phyloP scores from a whole-genome alignment of 2,113 vertebrate genomes.

The Onychorhynchus coronatus region DNA sequence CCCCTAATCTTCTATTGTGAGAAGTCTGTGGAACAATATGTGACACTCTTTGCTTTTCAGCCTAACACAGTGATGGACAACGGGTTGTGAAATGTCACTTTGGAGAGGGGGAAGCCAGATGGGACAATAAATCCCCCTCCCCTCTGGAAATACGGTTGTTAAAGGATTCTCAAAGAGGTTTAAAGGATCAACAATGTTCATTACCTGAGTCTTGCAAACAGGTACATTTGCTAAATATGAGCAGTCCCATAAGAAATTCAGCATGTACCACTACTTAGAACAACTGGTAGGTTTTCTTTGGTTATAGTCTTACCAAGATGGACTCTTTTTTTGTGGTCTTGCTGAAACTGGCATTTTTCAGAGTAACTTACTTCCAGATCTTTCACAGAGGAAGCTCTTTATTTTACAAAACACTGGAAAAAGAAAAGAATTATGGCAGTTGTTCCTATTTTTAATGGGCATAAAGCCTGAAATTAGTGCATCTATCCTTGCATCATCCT shows the following conservation, averaged over 20 bases:
- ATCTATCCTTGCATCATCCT: background rate
- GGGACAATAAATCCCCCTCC: background rate
- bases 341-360: background rate
- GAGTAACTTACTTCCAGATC: background rate
- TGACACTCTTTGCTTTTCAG: background rate
- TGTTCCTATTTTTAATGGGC: background rate
- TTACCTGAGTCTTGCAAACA: background rate
- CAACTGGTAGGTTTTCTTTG: background rate
- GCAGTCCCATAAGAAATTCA: background rate
- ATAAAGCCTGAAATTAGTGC: background rate
- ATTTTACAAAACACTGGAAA: background rate
- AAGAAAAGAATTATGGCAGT: background rate
- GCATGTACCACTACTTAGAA: background rate
- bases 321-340: background rate
- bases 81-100: background rate
- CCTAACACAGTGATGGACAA: background rate
- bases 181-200: background rate
- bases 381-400: background rate
- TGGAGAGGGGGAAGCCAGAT: background rate
- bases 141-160: background rate
- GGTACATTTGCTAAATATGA: background rate
- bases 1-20: rapidly evolving
- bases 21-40: background rate
- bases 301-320: background rate
- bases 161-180: background rate